Percentiles rank a stretch among this genome's conserved stretches.
These are phyloP conservation scores for Micromussa lordhowensis DNA, from an alignment of 92 coral and sea anemone species.

Conservation along the genomic window DNA sequence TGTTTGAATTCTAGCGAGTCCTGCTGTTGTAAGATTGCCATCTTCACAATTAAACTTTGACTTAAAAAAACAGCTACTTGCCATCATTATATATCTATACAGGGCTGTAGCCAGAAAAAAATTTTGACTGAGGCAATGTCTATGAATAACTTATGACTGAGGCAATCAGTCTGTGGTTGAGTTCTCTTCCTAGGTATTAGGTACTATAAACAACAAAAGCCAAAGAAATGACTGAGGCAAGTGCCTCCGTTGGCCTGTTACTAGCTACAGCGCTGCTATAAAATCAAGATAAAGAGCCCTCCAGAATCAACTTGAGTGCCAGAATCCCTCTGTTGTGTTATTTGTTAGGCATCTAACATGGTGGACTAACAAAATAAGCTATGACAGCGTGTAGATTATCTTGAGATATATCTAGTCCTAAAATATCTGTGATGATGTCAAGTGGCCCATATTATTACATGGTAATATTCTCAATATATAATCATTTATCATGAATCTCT, in stretches of 20 bases:
- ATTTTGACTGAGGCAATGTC: no score
- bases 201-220: no score
- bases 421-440: constrained; percentile 15
- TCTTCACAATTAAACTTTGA: constrained; percentile 50
- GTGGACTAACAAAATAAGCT: constrained; percentile 13
- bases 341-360: constrained; percentile 1
- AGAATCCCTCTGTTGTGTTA: constrained; percentile 17
- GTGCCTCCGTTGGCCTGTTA: no score
- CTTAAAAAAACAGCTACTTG: constrained; percentile 44
- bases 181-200: no score
- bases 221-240: no score
- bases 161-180: no score
- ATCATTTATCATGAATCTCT: no score
- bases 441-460: background rate
- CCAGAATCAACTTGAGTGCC: constrained; percentile 24
- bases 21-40: constrained; percentile 1
- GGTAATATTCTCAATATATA: constrained; percentile 19
- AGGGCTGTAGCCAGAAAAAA: no score
- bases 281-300: constrained; percentile 21
- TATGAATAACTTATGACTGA: no score
- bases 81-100: constrained; percentile 52
- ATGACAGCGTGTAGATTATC: constrained; percentile 26
- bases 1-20: constrained; percentile 47
- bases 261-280: no score
- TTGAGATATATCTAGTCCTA: constrained; percentile 17